phyloP scores from a whole-genome alignment of 2,888 invertebrate genomes.

The Keiferia lycopersicella region DNA sequence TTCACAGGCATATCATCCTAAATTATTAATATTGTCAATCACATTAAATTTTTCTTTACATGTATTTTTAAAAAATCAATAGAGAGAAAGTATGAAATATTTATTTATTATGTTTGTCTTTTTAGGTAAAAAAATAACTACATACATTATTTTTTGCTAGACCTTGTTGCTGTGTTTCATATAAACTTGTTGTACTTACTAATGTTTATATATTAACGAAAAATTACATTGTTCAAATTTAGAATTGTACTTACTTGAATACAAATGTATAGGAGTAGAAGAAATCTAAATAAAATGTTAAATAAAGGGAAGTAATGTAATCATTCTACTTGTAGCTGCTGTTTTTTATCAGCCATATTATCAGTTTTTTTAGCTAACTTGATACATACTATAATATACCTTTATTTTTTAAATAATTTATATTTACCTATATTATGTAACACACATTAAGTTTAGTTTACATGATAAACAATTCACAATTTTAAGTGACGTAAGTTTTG shows the following conservation, averaged over 20 bases:
- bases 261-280: conserved; percentile 48
- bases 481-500: not conserved
- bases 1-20: conserved; percentile 71
- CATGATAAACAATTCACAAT: too few relatives aligned
- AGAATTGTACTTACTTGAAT: conserved; percentile 38
- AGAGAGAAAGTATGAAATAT: not conserved
- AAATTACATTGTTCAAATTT: conserved; percentile 61
- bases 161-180: conserved; percentile 60
- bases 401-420: too few relatives aligned
- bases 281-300: conserved; percentile 57
- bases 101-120: not conserved
- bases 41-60: conserved; percentile 17
- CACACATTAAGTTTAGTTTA: too few relatives aligned
- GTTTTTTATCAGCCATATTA: not conserved
- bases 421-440: too few relatives aligned
- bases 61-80: not conserved
- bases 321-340: conserved; percentile 40
- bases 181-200: conserved; percentile 67
- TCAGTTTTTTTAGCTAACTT: not conserved
- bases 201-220: conserved; percentile 72
- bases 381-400: not conserved
- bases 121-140: too few relatives aligned
- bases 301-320: conserved; percentile 65
- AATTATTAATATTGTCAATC: conserved; percentile 41
- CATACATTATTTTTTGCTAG: too few relatives aligned